Evolutionary conservation across 2,113 vertebrate genomes (phyloP), one percentile per base, ranked within the genome.

Genomic region (Passerina amoena): DNA sequence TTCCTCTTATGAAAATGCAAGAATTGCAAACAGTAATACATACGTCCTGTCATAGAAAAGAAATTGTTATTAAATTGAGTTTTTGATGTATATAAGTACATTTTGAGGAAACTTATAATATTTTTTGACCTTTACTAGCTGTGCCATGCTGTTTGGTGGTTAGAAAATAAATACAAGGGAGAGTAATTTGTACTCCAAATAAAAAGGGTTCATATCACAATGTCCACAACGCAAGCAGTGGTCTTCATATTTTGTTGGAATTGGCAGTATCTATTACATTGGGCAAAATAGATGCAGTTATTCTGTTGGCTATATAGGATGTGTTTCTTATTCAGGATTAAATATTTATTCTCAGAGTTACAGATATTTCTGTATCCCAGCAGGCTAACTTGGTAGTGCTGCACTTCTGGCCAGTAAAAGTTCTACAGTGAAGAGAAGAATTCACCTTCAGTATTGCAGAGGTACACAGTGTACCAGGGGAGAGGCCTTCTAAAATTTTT

Each of bases 1-100:
- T 83, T 73, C 57, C 8, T 60, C 37, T n/a, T 37, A 45, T 3
- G 0, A 72, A 87, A 85, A 69, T 42, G 23, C 4, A 65, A 42
- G 50, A n/a, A 37, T 45, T 66, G 15, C 23, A 86, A 78, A 65
- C 4, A 38, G 3, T 22, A 68, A 50, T 19, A 1, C 11, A 38
- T 44, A 6, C 5, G 68, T 63, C 23, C 8, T 70, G 10, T 40
- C 2, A 10, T 21, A 66, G 21, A 80, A 53, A 30, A 73, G 2
- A 9, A 5, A 59, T 9, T 21, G 5, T 0, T 70, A 28, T 42
- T 38, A 38, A 38, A 38, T 38, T 23, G 5, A 48, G 0, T 3
- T 33, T 61, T 82, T 59, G 0, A 66, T 54, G 2, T 16, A 59
- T n/a, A 10, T 33, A 81, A 69, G 3, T 60, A 38, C 1, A 13